Evolutionary conservation across 64 coral and sea anemone species (phyloP).

Genomic region (Trachythela sp.): DNA sequence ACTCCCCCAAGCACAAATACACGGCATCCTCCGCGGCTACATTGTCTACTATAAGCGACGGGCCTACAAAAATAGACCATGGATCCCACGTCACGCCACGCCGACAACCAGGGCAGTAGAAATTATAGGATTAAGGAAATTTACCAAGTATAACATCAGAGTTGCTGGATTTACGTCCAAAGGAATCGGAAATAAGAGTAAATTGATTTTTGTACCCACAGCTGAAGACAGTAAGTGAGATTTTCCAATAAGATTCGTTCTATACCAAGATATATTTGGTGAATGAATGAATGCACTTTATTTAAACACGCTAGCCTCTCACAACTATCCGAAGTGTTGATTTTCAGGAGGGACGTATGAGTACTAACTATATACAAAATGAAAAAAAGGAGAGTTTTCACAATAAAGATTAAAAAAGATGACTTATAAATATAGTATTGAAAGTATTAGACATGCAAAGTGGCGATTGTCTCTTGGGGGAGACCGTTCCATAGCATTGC

Average conservation of each 20-base stretch:
- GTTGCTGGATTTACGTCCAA: conserved; percentile 70
- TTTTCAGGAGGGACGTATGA: too few species aligned
- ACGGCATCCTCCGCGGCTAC: conserved; percentile 75
- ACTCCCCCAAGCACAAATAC: conserved; percentile 51
- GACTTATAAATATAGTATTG: too few species aligned
- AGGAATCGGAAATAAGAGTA: conserved; percentile 50
- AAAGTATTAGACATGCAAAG: too few species aligned
- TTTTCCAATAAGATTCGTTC: not conserved
- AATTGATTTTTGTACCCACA: conserved; percentile 37
- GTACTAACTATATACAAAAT: too few species aligned
- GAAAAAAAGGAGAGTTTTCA: too few species aligned
- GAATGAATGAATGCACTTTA: too few species aligned
- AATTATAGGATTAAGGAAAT: conserved; percentile 58
- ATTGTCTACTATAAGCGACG: conserved; percentile 59
- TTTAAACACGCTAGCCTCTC: too few species aligned
- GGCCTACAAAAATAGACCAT: not conserved
- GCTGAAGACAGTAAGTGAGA: conserved; percentile 69
- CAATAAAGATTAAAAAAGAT: too few species aligned
- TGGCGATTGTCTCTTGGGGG: too few species aligned
- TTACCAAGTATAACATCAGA: conserved; percentile 61
- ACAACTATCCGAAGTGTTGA: too few species aligned
- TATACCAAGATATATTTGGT: not conserved
- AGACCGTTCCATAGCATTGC: too few species aligned
- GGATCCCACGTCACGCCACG: not conserved
- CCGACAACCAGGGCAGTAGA: conserved; percentile 26